A percentile compares a stretch with the other conserved stretches of the same genome.
phyloP scores from a whole-genome alignment of 2,888 invertebrate genomes.

The Drosophila maculinotata region DNA sequence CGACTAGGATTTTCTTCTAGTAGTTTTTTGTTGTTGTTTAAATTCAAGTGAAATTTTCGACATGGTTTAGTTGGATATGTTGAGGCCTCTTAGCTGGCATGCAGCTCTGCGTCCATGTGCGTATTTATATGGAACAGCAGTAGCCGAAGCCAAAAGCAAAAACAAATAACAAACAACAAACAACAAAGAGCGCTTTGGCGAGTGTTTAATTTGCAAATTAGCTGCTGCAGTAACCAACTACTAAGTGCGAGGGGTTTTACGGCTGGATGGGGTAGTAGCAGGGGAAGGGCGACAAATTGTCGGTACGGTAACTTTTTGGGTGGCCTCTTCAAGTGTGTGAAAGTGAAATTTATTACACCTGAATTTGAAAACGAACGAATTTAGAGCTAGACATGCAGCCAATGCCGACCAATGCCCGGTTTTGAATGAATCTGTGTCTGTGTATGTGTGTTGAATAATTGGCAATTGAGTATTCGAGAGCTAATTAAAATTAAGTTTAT shows the following conservation, averaged over 20 bases:
- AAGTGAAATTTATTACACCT: conserved; percentile 78
- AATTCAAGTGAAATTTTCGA: conserved; percentile 67
- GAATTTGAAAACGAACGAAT: conserved; percentile 60
- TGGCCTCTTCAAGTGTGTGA: conserved; percentile 69
- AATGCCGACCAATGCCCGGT: conserved; percentile 21
- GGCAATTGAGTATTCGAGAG: conserved; percentile 18
- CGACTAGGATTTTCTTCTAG: conserved; percentile 7
- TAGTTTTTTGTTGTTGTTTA: background rate
- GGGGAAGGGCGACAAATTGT: conserved; percentile 31
- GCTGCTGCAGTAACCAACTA: conserved; percentile 24
- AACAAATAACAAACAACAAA: conserved; percentile 21
- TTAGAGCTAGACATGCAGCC: conserved; percentile 54
- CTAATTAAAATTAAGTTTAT: conserved; percentile 57
- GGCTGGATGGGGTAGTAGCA: background rate
- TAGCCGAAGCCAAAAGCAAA: conserved; percentile 30
- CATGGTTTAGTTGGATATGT: conserved; percentile 57
- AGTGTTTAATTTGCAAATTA: conserved; percentile 64
- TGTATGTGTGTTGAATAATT: conserved; percentile 54
- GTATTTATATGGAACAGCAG: conserved; percentile 67
- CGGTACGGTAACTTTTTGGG: conserved; percentile 48
- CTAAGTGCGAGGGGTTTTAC: conserved; percentile 1
- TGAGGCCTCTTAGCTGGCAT: conserved; percentile 17
- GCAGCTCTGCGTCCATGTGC: conserved; percentile 31
- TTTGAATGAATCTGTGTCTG: conserved; percentile 4
- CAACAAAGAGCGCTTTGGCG: conserved; percentile 10